phyloP scores from a whole-genome alignment of 2,888 invertebrate genomes.

The Fragum fragum region DNA sequence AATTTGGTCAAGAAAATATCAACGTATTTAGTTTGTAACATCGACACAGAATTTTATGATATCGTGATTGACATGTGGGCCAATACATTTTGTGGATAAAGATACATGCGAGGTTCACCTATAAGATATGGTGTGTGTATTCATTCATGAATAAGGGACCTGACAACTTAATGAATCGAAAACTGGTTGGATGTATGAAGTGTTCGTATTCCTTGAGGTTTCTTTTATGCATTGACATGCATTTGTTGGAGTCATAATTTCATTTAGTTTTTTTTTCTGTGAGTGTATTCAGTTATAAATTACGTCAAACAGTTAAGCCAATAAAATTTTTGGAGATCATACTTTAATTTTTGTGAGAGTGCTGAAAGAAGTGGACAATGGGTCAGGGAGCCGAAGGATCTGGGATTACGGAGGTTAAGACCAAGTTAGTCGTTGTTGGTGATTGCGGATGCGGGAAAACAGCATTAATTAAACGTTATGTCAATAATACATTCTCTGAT shows the following conservation, averaged over 20 bases:
- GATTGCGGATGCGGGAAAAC: constrained; percentile 91
- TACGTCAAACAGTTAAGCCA: no score
- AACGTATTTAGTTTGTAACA: no score
- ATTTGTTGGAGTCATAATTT: not conserved
- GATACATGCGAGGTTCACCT: not conserved
- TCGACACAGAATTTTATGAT: not conserved
- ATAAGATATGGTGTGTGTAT: constrained; percentile 8
- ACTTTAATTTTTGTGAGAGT: not conserved
- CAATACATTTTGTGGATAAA: not conserved
- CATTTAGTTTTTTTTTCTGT: not conserved
- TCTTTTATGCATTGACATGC: not conserved
- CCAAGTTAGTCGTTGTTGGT: constrained; percentile 90
- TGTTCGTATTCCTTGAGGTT: not conserved
- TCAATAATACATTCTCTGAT: constrained; percentile 58
- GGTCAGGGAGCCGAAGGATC: constrained; percentile 40
- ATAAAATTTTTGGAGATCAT: no score
- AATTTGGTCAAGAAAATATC: no score
- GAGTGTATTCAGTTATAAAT: not conserved
- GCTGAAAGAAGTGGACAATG: constrained; percentile 8
- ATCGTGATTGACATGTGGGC: no score
- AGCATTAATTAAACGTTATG: constrained; percentile 88
- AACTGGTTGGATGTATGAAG: not conserved
- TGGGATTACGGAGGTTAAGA: constrained; percentile 59
- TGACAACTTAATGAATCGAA: constrained; percentile 11
- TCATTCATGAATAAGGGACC: not conserved